Base-by-base conservation (phyloP, 2,113 vertebrate genomes). In the Ameiurus melas region DNA sequence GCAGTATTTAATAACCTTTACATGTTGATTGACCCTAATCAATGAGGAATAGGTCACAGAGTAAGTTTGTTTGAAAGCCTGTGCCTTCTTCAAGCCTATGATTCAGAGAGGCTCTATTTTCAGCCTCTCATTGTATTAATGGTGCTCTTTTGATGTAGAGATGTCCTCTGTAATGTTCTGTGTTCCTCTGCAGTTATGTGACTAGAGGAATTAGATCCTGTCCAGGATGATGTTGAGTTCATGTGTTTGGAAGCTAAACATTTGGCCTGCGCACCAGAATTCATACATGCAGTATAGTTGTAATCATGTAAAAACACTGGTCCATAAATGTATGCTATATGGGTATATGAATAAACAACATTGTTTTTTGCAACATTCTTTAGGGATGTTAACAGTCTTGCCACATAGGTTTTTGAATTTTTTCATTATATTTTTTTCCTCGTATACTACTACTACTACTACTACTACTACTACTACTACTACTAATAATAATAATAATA, bases 21-120 rank as follows among this genome's bases (percentile, higher is more conserved):
- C 33, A 83, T 25, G 13, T 17, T 83, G 80, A 83, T 83, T 83
- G 57, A 83, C 80, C 57, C 80, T 83, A 83, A 62, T 83, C 57
- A 60, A 83, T 62, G 80, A 62, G 22, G 30, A 82, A 25, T 19
- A 82, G 55, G 30, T 81, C 79, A 81, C 53, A 60, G 30, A 81
- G 88, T 78, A 66, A 84, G 47, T 78, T 83, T 84, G 39, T 33
- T 47, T 47, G 43, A 47, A 47, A 47, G 27, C 19, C 81, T 86
- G 9, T 60, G 66, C n/a, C 81, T 20, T 30, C 27, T 66, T 80
- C 14, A 53, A 55, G 77, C 43, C 77, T 43, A 66, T 60, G 55
- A 68, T 33, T 39, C 33, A 83, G 58, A 64, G 64, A 77, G 43
- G 58, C 47, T 66, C 57, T 62, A 39, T 39, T 57, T 47, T 57